Base-by-base conservation (phyloP, 2,888 invertebrate species). In the Trichacis sp. region DNA sequence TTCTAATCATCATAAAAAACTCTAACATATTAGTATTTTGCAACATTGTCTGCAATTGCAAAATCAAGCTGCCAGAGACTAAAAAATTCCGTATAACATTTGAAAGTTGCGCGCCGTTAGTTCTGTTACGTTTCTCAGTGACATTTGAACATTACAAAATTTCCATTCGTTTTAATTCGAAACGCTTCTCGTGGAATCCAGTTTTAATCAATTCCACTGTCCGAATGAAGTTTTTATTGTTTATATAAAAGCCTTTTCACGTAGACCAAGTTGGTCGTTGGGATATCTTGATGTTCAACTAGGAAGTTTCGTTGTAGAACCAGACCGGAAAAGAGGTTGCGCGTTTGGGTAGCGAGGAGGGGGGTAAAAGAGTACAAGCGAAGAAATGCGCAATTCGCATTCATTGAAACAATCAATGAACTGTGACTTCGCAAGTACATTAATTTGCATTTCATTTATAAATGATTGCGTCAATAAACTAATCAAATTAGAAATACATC, bases 221-320 rank as follows among this genome's bases (percentile, higher is more conserved):
- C 14, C 14, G 9, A 11, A n/a, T n/a, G n/a, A n/a, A 5, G 9
- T 12, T 46, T 61, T 63, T 58, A 46, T 40, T 43, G 19, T 15
- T 33, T 36, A 40, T 42, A 59, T 68, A 64, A 68, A 64, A 68
- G 68, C 68, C 56, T 68, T 68, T 68, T 59, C 68, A 54, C 52
- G 64, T 68, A 68, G 48, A 58, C 20, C 24, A 17, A 46, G 24
- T 38, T 33, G 18, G 47, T 43, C 40, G 55, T 45, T 46, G 51
- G 60, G 52, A 56, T 53, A 45, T 56, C 43, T 51, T 52, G 47
- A 53, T 64, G 68, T 68, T 64, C 14, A 47, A 64, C 59, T 48
- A 14, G 30, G 64, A 47, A 54, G 47, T 58, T 55, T 63, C 64
- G 62, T 59, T 68, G 64, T 64, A 62, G 48, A 62, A 62, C 42